A percentile compares a stretch with the other conserved stretches of the same genome.
These are phyloP conservation scores for Silurus lanzhouensis DNA, from an alignment of 2,797 vertebrate species.

Conservation along the genomic window DNA sequence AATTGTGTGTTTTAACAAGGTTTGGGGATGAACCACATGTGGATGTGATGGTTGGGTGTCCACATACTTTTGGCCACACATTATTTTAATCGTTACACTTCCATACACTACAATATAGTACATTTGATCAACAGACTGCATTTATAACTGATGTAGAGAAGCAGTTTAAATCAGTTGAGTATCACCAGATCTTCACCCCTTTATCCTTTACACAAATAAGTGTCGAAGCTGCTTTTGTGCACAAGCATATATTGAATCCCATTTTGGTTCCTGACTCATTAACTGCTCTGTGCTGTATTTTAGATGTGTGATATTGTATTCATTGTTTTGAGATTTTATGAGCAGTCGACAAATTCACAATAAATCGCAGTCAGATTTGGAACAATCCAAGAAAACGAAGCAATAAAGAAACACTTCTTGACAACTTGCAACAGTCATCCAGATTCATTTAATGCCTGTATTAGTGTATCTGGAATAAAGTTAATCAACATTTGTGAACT, in stretches of 20 bases:
- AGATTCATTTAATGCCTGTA: background rate
- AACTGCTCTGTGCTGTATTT: background rate
- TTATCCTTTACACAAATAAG: background rate
- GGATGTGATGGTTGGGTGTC: background rate
- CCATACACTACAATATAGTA: background rate
- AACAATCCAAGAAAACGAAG: background rate
- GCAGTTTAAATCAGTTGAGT: background rate
- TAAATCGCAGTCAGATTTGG: background rate
- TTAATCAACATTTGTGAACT: background rate
- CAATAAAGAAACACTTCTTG: background rate
- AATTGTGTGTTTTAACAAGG: background rate
- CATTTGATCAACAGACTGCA: background rate
- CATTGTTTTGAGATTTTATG: conserved; percentile 5
- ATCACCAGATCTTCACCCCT: background rate
- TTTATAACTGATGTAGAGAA: background rate
- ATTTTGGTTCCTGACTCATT: background rate
- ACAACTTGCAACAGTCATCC: background rate
- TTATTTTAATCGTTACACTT: background rate
- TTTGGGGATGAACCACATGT: background rate
- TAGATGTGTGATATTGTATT: conserved; percentile 2
- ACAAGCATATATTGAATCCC: background rate
- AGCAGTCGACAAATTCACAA: background rate
- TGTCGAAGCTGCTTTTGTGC: background rate
- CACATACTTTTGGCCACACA: background rate
- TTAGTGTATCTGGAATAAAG: background rate